Evolutionary conservation across 2,888 invertebrate species (phyloP), one percentile per base, ranked within the genome.

Genomic region (Byasa hedistus): DNA sequence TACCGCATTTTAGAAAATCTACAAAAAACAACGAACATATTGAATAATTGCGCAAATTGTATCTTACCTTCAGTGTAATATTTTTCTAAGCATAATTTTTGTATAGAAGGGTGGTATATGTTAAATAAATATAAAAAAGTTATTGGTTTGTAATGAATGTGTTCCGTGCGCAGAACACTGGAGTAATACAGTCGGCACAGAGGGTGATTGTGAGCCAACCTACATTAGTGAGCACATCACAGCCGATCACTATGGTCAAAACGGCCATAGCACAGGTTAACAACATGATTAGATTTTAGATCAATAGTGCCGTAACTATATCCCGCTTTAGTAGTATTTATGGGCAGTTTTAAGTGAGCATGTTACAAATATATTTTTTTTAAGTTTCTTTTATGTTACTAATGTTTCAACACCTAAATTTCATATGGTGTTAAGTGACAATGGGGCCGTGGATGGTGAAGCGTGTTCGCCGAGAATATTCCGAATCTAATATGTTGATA

Each of bases 111-210:
- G 19, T 48, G n/a, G 22, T 54, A 54, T 54, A 54, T 54, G 19
- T 51, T 51, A 51, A 4, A 51, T 54, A 54, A 54, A 54, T 59
- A 27, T 62, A 5, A 48, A 21, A 12, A 10, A 39, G 17, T 36
- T 44, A 17, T 44, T 17, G 44, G 2, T 55, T 55, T 21, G 27
- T 61, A 55, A 56, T 48, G 57, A 59, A 61, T 60, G 52, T 63
- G 66, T 64, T 61, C 74, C 69, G 74, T 74, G 76, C 73, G 76
- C 88, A 91, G 91, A 91, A 90, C 72, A 80, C 89, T 56, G 91
- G 90, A 70, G 89, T 92, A 80, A 89, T 92, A 75, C 91, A 92
- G 76, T 84, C 90, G 59, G 79, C 87, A 55, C 91, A 91, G 80
- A 85, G 91, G 72, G 89, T 92, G 81, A 87, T 90, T 68, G 88